Base-by-base conservation (phyloP, 2,888 invertebrate species). In the Andrena marginata region DNA sequence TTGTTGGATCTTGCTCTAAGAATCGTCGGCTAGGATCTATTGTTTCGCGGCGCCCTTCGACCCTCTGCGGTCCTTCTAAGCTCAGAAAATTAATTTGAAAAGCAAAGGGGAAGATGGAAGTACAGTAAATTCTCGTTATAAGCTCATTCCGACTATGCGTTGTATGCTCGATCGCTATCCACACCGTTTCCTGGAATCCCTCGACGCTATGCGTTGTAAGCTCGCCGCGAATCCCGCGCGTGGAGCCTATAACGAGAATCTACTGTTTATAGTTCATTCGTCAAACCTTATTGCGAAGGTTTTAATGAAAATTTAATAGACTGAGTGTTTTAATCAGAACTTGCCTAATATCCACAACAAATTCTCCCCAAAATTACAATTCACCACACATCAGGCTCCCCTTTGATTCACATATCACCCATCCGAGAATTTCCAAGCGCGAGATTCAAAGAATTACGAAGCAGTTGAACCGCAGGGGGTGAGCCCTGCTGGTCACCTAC, bases 1-100 rank as follows among this genome's bases (percentile, higher is more conserved):
- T 68, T 35, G 75, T 77, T 77, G 79, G 77, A 77, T 70, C 23
- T 80, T 65, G 78, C 65, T 77, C 59, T 13, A 70, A 80, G 60
- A 74, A 68, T 56, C 78, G 67, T 23, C 10, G 42, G 23, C 62
- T 31, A 16, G 20, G 49, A 31, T 62, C 13, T 42, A 67, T 48
- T 26, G 77, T 78, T 54, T 67, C 77, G 51, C 33, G 60, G 35
- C 31, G 60, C 51, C 42, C 42, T 70, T 65, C 56, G 10, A 64
- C 20, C 69, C 76, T 76, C 64, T 49, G 48, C 63, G 76, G 54
- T 56, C 48, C 23, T 26, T 26, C 49, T 13, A 16, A 8, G 35
- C n/a, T 35, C 5, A 7, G 20, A 29, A 62, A 54, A 54, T 16
- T 29, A 31, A 13, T n/a, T 51, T n/a, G 13, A 54, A 51, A 26